Conservation (phyloP, 2,888 invertebrate species). For the Cheilosia variabilis region DNA sequence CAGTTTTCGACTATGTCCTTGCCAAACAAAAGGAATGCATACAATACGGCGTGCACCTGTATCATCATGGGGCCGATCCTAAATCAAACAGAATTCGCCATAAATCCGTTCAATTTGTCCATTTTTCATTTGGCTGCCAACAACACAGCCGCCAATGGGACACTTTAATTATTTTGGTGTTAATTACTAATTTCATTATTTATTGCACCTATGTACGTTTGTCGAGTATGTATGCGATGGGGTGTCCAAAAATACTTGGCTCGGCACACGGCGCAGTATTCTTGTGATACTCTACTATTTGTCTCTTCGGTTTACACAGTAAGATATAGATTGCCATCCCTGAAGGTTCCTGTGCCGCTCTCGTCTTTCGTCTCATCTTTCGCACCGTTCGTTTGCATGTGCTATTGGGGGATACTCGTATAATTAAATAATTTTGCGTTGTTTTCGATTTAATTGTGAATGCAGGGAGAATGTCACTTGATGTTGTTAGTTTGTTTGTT, state of each 20-base stretch:
- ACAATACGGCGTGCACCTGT: background rate
- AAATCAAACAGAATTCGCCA: conserved; percentile 57
- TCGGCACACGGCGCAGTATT: conserved; percentile 34
- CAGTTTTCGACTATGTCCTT: background rate
- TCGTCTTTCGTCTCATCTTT: conserved; percentile 43
- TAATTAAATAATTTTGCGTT: conserved; percentile 21
- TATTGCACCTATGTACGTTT: conserved; percentile 39
- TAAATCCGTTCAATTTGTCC: conserved; percentile 74
- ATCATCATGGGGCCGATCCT: conserved; percentile 27
- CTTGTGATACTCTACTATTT: conserved; percentile 31
- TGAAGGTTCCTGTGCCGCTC: conserved; percentile 31
- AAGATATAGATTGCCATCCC: conserved; percentile 15
- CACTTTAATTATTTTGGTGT: conserved; percentile 74
- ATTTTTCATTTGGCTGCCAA: conserved; percentile 67
- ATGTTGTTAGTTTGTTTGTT: conserved; percentile 60
- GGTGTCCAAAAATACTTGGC: conserved; percentile 72
- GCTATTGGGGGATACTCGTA: conserved; percentile 59
- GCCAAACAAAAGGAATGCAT: background rate
- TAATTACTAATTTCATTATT: conserved; percentile 75
- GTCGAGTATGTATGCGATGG: conserved; percentile 35
- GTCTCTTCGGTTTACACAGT: conserved; percentile 25
- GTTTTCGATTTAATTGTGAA: conserved; percentile 56
- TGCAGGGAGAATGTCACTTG: conserved; percentile 39
- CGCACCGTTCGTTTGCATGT: conserved; percentile 36
- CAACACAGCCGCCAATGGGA: conserved; percentile 48